Base-by-base conservation (phyloP, 2,113 vertebrate species). In the Gracilinanus agilis region DNA sequence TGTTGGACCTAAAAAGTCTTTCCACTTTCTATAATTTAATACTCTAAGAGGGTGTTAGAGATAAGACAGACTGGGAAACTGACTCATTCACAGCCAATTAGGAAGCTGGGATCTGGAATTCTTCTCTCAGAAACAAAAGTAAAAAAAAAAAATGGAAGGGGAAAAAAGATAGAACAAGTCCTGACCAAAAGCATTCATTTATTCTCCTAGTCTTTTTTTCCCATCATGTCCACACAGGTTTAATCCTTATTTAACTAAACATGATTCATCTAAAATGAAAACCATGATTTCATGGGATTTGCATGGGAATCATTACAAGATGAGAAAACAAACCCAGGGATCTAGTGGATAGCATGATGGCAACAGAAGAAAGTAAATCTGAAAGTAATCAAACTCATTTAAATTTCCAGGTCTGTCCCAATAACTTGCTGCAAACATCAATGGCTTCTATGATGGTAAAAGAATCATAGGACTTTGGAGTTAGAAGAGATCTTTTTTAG, bases 171-270 rank as follows among this genome's bases (percentile, higher is more conserved):
- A 95, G 90, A 97, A 90, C 58, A 95, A 89, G 67, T 97, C 97
- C 90, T 94, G 96, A 34, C 55, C 25, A 92, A 97, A 96, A 95
- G 94, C 91, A 94, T 93, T 97, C 94, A 88, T 97, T 96, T 96
- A 95, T 96, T 95, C 94, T 97, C 93, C 94, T 94, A 89, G 55
- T 94, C 9, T 90, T 92, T 44, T 10, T 25, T 75, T 90, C 54
- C 75, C 34, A 27, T 88, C 90, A 61, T 90, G 92, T 94, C 96
- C 88, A 95, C n/a, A 90, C 44, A 94, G 75, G 89, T 23, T 94
- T 95, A 96, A 90, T 91, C 92, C 94, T 94, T 96, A 95, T 95
- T 96, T 95, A 95, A 96, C 94, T 93, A 95, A 96, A 95, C 95
- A 95, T 94, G 96, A 93, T 93, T 96, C 95, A 54, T 55, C 92